Base-by-base conservation (phyloP, 2,888 invertebrate genomes). In the Aspidapion aeneum region DNA sequence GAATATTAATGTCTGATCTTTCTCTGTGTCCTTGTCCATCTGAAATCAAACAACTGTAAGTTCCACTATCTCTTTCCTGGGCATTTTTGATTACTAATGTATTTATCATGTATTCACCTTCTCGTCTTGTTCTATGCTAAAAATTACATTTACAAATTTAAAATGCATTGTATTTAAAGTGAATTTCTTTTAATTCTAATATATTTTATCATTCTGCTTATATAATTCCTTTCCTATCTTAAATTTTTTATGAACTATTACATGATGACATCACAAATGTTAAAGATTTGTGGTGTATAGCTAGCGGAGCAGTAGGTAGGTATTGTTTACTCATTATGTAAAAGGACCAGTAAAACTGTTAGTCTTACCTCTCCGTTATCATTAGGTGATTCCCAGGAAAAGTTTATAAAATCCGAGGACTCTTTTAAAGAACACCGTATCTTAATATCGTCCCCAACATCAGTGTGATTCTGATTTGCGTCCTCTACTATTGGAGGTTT, bases 361-460 rank as follows among this genome's bases (percentile, higher is more conserved):
- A n/a, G n/a, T n/a, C n/a, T n/a, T n/a, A n/a, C n/a, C n/a, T n/a
- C n/a, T n/a, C n/a, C n/a, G n/a, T n/a, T 9, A 22, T 64, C 67
- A 57, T 63, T 68, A 3, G 80, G 80, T 35, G 74, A 69, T 16
- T 57, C 70, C 81, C 80, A 80, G 7, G 71, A 62, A 58, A 80
- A 74, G 1, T 62, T 60, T 18, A 79, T 73, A n/a, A 68, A 66
- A 5, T 69, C 64, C 48, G 73, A 73, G 2, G 63, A 21, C 22
- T 67, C 58, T 49, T 72, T 68, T 18, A 80, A 69, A 18, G 66
- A 71, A 66, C 82, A 82, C 57, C 72, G 72, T 18, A 81, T 67
- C 1, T 60, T 63, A 19, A 80, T 68, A 20, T 68, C 66, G 60
- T 74, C 72, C 1, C 79, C 80, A 55, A 78, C 70, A 22, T 75